These are phyloP conservation scores for Neodontobutis hainanensis DNA, from an alignment of 2,113 vertebrate genomes.

Conservation along the genomic window DNA sequence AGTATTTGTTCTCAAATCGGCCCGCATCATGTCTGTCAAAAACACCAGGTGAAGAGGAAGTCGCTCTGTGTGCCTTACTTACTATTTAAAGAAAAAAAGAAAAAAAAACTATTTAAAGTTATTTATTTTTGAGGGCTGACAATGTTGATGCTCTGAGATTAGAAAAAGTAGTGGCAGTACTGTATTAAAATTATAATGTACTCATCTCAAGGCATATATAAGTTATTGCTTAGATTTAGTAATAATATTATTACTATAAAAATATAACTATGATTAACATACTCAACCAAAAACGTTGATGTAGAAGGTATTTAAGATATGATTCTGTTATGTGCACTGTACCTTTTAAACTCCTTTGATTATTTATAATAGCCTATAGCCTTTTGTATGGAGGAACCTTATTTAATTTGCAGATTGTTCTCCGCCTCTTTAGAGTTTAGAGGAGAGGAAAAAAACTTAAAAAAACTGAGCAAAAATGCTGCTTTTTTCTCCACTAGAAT, in stretches of 20 bases:
- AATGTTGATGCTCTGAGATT: conserved; percentile 92
- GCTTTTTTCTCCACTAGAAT: conserved; percentile 91
- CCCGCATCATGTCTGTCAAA: conserved; percentile 59
- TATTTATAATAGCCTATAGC: conserved; percentile 87
- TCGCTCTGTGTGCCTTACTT: conserved; percentile 96
- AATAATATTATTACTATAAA: conserved; percentile 89
- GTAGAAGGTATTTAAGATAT: conserved; percentile 94
- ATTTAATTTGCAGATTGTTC: conserved; percentile 75
- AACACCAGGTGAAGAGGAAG: conserved; percentile 63
- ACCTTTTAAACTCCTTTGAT: conserved; percentile 83
- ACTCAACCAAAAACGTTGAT: conserved; percentile 94
- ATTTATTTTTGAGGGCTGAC: conserved; percentile 99
- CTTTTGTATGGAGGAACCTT: conserved; percentile 76
- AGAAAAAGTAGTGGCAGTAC: conserved; percentile 93
- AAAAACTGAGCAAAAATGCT: conserved; percentile 83
- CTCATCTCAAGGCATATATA: conserved; percentile 99
- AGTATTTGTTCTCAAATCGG: conserved; percentile 63
- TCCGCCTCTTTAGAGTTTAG: conserved; percentile 81
- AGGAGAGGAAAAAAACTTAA: conserved; percentile 52
- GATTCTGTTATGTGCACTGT: conserved; percentile 95
- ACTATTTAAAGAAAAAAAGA: conserved; percentile 86
- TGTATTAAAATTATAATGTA: conserved; percentile 96
- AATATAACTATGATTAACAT: conserved; percentile 94
- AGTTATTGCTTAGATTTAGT: conserved; percentile 96
- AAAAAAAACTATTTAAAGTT: conserved; percentile 77